These are phyloP conservation scores for Deroplatys truncata DNA, from an alignment of 2,888 invertebrate species.

Conservation along the genomic window DNA sequence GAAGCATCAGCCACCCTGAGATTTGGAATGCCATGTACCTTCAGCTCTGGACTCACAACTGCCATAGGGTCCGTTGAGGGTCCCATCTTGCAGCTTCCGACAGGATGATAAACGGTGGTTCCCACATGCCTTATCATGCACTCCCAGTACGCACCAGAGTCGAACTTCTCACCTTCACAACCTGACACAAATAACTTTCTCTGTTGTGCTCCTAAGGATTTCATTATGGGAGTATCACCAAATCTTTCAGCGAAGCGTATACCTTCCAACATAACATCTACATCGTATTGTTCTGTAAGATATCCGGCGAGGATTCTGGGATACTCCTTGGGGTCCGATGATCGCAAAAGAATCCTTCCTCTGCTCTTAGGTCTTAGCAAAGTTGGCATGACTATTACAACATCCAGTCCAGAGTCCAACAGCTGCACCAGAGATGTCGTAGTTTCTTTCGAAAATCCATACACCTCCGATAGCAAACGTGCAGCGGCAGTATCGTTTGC, in stretches of 20 bases:
- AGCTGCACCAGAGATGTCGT: not conserved
- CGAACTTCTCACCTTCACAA: slow-evolving; percentile 52
- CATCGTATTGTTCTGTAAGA: slow-evolving; percentile 53
- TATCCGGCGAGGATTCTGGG: slow-evolving; percentile 63
- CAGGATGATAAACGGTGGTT: slow-evolving; percentile 25
- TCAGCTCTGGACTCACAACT: slow-evolving; percentile 22
- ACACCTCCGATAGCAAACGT: not conserved
- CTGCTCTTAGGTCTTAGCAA: slow-evolving; percentile 51
- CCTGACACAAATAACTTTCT: slow-evolving; percentile 60
- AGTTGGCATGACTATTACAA: slow-evolving; percentile 45
- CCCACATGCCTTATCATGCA: slow-evolving; percentile 47
- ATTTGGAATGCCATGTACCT: slow-evolving; percentile 21
- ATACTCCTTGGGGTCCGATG: slow-evolving; percentile 53
- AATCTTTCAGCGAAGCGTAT: slow-evolving; percentile 46
- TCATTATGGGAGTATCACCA: slow-evolving; percentile 44
- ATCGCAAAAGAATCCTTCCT: slow-evolving; percentile 52
- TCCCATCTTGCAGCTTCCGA: slow-evolving; percentile 28
- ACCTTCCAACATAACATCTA: slow-evolving; percentile 49
- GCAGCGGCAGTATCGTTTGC: slow-evolving; percentile 36
- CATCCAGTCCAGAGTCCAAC: not conserved
- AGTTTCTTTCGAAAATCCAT: not conserved
- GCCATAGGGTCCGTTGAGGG: slow-evolving; percentile 12
- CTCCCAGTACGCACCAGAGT: slow-evolving; percentile 51
- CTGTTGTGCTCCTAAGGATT: slow-evolving; percentile 43
- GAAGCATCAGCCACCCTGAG: slow-evolving; percentile 28